Evolutionary conservation across 2,888 invertebrate species (phyloP).

Genomic region (Amblyteles armatorius): DNA sequence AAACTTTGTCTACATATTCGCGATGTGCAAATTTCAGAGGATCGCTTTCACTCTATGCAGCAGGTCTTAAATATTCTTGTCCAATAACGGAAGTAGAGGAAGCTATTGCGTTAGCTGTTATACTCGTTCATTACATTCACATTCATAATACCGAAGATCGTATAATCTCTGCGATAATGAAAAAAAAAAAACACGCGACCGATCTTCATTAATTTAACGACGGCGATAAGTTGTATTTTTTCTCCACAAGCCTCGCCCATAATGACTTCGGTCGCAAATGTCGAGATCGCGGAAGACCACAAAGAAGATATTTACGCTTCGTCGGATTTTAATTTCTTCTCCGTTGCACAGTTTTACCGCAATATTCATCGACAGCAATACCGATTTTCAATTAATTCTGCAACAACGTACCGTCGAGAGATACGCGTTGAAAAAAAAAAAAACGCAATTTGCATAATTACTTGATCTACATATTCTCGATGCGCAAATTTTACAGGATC

Average conservation of each 20-base stretch:
- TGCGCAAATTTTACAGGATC: neutral
- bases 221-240: neutral
- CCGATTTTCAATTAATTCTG: neutral
- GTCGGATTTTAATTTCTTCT: neutral
- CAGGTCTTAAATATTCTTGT: constrained; percentile 38
- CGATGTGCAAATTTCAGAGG: neutral
- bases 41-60: constrained; percentile 36
- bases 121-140: neutral
- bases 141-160: neutral
- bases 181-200: neutral
- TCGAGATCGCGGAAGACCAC: constrained; percentile 32
- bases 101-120: neutral
- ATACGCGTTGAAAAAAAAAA: constrained; percentile 1
- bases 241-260: neutral
- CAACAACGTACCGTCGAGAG: neutral
- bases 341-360: neutral
- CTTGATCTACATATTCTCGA: constrained; percentile 47
- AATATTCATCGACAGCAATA: neutral
- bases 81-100: constrained; percentile 21
- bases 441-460: constrained; percentile 12
- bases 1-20: constrained; percentile 48
- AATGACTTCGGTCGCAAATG: neutral
- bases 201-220: neutral
- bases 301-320: constrained; percentile 5
- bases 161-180: neutral